Evolutionary conservation across 1,140 invertebrate genomes (phyloP).

Genomic region (Wasmannia auropunctata): DNA sequence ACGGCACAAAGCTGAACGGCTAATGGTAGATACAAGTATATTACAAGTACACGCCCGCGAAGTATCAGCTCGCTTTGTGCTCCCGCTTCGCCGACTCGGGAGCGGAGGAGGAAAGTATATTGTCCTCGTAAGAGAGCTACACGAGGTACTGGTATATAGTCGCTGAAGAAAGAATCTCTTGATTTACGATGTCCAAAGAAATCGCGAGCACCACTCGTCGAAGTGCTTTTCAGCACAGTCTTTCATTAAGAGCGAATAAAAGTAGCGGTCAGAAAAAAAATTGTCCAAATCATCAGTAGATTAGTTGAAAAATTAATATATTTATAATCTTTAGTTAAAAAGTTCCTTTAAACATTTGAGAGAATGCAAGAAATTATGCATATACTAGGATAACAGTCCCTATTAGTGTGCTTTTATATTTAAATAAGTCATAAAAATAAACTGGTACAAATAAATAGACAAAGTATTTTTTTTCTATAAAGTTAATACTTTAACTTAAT

Average conservation of each 20-base stretch:
- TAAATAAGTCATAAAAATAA: no score
- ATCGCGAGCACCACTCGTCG: not conserved
- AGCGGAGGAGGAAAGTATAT: slow-evolving; percentile 37
- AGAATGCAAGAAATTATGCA: not conserved
- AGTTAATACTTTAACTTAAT: no score
- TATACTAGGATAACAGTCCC: no score
- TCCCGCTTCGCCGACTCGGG: slow-evolving; percentile 34
- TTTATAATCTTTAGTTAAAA: not conserved
- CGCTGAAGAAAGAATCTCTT: slow-evolving; percentile 17
- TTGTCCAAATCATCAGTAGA: not conserved
- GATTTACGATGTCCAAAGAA: slow-evolving; percentile 22
- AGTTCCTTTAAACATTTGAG: not conserved
- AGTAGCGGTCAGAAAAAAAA: not conserved
- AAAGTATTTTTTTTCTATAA: no score
- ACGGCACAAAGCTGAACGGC: slow-evolving; percentile 84
- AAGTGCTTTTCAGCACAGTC: not conserved
- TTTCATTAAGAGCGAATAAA: not conserved
- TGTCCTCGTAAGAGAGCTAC: slow-evolving; percentile 64
- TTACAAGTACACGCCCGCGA: slow-evolving; percentile 79
- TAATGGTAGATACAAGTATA: slow-evolving; percentile 82
- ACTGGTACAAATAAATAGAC: no score
- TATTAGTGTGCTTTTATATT: no score
- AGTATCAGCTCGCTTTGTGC: slow-evolving; percentile 57
- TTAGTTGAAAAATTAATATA: not conserved
- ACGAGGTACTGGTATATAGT: slow-evolving; percentile 7